Evolutionary conservation across 2,888 invertebrate species (phyloP), one percentile per base, ranked within the genome.

Genomic region (Cryptus armator): DNA sequence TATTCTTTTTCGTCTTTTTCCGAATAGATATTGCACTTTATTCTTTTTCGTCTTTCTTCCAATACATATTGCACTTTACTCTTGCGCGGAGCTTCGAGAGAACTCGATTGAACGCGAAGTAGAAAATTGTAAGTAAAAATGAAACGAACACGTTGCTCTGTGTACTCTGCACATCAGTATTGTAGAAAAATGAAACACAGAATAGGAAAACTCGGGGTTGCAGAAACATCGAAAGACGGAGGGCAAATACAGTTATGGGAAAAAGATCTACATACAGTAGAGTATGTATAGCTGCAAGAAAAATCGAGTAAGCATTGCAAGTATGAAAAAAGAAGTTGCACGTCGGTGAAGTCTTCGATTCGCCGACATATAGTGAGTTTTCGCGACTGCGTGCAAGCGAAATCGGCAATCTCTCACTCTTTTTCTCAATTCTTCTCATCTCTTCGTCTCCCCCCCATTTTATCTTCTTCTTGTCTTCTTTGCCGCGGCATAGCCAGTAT

Each of bases 401-500:
- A 19, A 9, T 53, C 53, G 53, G 19, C 16, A 19, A 16, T 53
- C 51, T 51, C 53, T 7, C 16, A 37, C 37, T n/a, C 53, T 7
- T 53, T 19, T 53, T 19, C 53, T 3, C 53, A 16, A 6, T 6
- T n/a, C 51, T 5, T 7, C 53, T 53, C 19, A 12, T 44, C 64
- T 71, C 48, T 48, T 32, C 44, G 14, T 76, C 14, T 24, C 19
- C 16, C n/a, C n/a, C 32, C 32, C 4, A 29, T 70, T 59, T 75
- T 48, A 19, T 53, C 64, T 75, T 78, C 83, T 76, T 74, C 76
- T 51, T 67, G 64, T 72, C 53, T 67, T 72, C 74, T 66, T 56
- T 67, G 46, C 51, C 24, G 6, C 48, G 81, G 79, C 84, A 79
- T 81, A 44, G 81, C 87, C 87, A 89, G 88, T 90, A 87, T 91